A percentile compares a stretch with the other conserved stretches of the same genome.
Evolutionary conservation across 2,888 invertebrate species (phyloP).

Genomic region (Parascotia fuliginaria): DNA sequence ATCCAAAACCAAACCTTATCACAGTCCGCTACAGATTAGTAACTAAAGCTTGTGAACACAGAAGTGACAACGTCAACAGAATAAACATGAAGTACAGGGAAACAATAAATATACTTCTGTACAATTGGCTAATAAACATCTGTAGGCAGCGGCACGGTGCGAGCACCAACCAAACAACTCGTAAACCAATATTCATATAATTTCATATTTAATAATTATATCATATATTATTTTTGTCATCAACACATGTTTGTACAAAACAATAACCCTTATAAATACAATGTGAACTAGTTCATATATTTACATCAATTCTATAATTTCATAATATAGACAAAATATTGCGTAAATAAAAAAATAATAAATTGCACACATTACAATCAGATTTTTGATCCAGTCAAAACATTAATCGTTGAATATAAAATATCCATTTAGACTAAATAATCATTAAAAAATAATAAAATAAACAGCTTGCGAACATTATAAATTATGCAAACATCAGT

Average conservation of each 20-base stretch:
- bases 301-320: conserved; percentile 60
- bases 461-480: conserved; percentile 65
- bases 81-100: conserved; percentile 34
- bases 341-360: conserved; percentile 58
- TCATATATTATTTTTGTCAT: conserved; percentile 47
- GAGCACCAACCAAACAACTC: conserved; percentile 28
- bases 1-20: conserved; percentile 63
- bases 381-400: conserved; percentile 84
- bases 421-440: conserved; percentile 49
- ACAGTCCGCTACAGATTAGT: conserved; percentile 61
- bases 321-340: conserved; percentile 45
- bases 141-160: conserved; percentile 14
- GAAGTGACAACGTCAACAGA: conserved; percentile 35
- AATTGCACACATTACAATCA: conserved; percentile 79
- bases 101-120: conserved; percentile 40
- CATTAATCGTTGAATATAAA: conserved; percentile 53
- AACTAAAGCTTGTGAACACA: conserved; percentile 48
- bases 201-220: conserved; percentile 47
- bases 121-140: conserved; percentile 40
- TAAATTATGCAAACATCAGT: conserved; percentile 79
- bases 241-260: conserved; percentile 65
- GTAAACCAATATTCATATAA: conserved; percentile 35
- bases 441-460: conserved; percentile 60
- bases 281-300: conserved; percentile 53
- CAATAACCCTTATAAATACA: conserved; percentile 63